These are phyloP conservation scores for Spatula versicolor DNA, from an alignment of 2,797 vertebrate species.

Conservation along the genomic window DNA sequence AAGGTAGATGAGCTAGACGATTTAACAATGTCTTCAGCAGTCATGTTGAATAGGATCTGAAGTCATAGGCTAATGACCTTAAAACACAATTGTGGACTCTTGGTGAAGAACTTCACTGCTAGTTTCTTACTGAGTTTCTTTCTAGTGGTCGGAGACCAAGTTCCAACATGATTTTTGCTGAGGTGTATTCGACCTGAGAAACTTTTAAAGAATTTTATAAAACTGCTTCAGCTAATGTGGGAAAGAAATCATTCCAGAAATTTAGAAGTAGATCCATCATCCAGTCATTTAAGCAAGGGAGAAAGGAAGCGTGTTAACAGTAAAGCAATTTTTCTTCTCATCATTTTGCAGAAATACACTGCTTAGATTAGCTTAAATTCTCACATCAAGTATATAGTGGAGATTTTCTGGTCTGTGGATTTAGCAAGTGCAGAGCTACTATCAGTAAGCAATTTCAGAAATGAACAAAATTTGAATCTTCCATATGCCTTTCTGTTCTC, in stretches of 20 bases:
- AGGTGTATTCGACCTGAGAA: neutral
- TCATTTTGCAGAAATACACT: neutral
- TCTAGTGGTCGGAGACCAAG: neutral
- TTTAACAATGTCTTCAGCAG: neutral
- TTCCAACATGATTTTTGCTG: neutral
- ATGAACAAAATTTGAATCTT: neutral
- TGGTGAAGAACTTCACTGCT: neutral
- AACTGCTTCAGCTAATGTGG: neutral
- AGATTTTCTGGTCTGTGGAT: neutral
- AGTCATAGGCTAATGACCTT: neutral
- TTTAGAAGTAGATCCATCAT: neutral
- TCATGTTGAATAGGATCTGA: neutral
- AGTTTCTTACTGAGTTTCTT: neutral
- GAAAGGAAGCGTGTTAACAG: neutral
- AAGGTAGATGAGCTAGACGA: neutral
- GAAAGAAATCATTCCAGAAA: neutral
- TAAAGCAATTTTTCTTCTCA: neutral
- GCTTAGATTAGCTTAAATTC: neutral
- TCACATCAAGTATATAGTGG: neutral
- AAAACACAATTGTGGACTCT: neutral
- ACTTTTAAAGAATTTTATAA: neutral
- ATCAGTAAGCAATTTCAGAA: neutral
- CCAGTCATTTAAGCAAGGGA: neutral
- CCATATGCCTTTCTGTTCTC: neutral
- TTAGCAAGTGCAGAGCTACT: neutral